These are phyloP conservation scores for Lordiphosa stackelbergi DNA, from an alignment of 1,140 invertebrate genomes.

Conservation along the genomic window DNA sequence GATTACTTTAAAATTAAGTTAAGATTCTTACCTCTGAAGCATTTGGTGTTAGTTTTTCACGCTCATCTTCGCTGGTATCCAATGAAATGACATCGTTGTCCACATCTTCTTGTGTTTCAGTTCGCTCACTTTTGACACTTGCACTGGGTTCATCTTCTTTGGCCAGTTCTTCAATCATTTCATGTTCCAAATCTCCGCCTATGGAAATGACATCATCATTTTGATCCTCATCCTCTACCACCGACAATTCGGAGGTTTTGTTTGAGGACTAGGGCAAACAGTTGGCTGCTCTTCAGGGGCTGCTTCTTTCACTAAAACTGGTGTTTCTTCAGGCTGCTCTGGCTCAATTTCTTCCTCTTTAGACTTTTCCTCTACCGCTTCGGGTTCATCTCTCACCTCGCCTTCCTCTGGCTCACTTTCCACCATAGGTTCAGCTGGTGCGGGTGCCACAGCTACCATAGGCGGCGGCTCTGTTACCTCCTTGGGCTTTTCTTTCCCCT, in stretches of 20 bases:
- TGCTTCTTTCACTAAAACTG: background rate
- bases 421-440: slow-evolving; percentile 27
- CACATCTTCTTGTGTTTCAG: slow-evolving; percentile 41
- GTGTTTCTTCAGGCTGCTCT: background rate
- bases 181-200: slow-evolving; percentile 59
- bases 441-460: background rate
- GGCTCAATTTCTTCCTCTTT: slow-evolving; percentile 9
- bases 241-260: background rate
- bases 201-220: slow-evolving; percentile 76
- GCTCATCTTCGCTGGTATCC: slow-evolving; percentile 71
- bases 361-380: no score
- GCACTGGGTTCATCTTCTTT: slow-evolving; percentile 36
- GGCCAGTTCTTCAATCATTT: slow-evolving; percentile 65
- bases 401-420: slow-evolving; percentile 64
- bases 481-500: slow-evolving; percentile 37
- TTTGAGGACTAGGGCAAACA: background rate
- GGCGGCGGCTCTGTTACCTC: background rate
- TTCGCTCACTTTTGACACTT: slow-evolving; percentile 22
- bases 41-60: slow-evolving; percentile 39
- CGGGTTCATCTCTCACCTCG: slow-evolving; percentile 49
- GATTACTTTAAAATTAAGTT: background rate
- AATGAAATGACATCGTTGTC: slow-evolving; percentile 69
- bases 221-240: slow-evolving; percentile 63
- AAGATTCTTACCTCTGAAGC: slow-evolving; percentile 25
- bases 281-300: background rate